A percentile compares a stretch with the other conserved stretches of the same genome.
These are phyloP conservation scores for Forbesichthys papilliferus DNA, from an alignment of 2,113 vertebrate genomes.

Conservation along the genomic window DNA sequence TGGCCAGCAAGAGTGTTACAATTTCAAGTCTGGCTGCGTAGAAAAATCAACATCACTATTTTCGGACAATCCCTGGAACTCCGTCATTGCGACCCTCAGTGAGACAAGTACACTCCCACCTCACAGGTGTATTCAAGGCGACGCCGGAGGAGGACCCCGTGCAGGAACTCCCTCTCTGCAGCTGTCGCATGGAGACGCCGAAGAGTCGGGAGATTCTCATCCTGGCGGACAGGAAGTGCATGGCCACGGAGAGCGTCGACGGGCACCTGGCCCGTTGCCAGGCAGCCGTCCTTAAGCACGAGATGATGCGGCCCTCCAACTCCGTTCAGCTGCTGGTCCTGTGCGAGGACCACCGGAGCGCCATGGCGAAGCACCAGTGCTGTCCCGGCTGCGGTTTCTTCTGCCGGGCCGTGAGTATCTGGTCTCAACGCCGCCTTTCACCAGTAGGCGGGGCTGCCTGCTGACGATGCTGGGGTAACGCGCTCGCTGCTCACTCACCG, in stretches of 20 bases:
- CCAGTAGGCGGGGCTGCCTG: neutral
- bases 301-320: slow-evolving; percentile 98
- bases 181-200: slow-evolving; percentile 97
- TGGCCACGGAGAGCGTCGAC: slow-evolving; percentile 93
- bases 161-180: slow-evolving; percentile 95
- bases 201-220: slow-evolving; percentile 94
- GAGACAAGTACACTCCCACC: neutral
- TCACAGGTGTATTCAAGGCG: slow-evolving; percentile 54
- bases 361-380: slow-evolving; percentile 98
- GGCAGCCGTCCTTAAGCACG: slow-evolving; percentile 89
- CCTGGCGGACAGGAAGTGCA: slow-evolving; percentile 96
- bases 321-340: slow-evolving; percentile 92
- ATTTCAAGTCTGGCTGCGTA: no score
- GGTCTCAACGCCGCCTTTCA: neutral
- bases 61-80: no score
- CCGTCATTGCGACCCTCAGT: neutral
- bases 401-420: slow-evolving; percentile 90
- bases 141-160: slow-evolving; percentile 81
- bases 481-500: no score
- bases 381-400: slow-evolving; percentile 97
- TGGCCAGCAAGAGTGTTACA: no score
- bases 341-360: slow-evolving; percentile 94
- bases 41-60: no score
- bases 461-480: no score
- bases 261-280: slow-evolving; percentile 92